Conservation (phyloP, 2,797 vertebrate species). For the Syncerus caffer region DNA sequence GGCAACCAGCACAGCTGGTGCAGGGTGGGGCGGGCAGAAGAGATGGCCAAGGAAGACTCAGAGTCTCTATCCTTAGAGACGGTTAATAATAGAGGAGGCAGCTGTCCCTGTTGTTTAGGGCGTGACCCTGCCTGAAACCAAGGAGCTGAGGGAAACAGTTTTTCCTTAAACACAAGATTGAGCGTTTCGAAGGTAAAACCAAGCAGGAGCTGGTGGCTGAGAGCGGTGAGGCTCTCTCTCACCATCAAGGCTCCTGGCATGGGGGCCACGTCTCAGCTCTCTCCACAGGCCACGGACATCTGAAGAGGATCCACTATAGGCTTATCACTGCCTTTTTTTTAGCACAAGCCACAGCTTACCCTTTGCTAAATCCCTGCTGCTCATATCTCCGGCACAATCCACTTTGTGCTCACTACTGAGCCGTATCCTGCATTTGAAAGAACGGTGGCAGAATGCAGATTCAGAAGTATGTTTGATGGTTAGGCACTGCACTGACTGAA, state of each 20-base stretch:
- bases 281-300: not conserved
- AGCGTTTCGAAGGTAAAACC: not conserved
- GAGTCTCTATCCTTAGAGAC: conserved; percentile 33
- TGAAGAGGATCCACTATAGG: not conserved
- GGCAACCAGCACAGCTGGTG: conserved; percentile 43
- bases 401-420: not conserved
- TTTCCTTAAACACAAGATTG: not conserved
- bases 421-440: not conserved
- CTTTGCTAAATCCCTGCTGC: not conserved
- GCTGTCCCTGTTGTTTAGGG: conserved; percentile 53
- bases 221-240: not conserved
- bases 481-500: not conserved
- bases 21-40: not conserved
- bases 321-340: rapidly evolving
- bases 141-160: not conserved
- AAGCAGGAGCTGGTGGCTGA: not conserved
- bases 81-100: conserved; percentile 73
- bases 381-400: not conserved
- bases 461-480: not conserved
- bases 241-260: not conserved
- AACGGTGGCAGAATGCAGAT: not conserved
- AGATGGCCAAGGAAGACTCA: conserved; percentile 2
- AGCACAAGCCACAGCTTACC: not conserved
- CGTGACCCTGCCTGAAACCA: conserved; percentile 1
- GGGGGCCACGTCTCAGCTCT: not conserved